Evolutionary conservation across 1,140 invertebrate genomes (phyloP).

Genomic region (Ceratina calcarata): DNA sequence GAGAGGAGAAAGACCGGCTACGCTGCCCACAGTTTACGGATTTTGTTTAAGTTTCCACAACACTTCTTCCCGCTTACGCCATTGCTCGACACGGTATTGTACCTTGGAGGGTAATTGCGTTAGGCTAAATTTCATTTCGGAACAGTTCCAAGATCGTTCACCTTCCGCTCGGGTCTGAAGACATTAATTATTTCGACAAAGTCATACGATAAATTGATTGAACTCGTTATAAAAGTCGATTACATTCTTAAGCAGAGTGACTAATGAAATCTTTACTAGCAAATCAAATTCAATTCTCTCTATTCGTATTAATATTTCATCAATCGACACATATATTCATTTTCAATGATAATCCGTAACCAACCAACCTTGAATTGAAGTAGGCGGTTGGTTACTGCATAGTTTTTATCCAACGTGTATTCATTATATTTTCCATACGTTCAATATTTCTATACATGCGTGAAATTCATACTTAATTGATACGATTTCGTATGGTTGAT

Average conservation of each 20-base stretch:
- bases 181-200: constrained; percentile 5
- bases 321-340: too few relatives aligned
- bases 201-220: too few relatives aligned
- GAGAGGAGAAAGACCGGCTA: background rate
- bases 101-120: constrained; percentile 2
- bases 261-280: constrained; percentile 21
- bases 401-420: too few relatives aligned
- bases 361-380: too few relatives aligned
- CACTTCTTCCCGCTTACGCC: background rate
- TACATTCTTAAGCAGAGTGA: background rate
- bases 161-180: background rate
- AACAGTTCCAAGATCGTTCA: background rate
- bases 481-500: too few relatives aligned
- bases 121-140: constrained; percentile 7
- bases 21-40: background rate
- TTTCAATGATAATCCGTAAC: too few relatives aligned
- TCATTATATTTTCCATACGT: too few relatives aligned
- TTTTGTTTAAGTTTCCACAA: background rate
- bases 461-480: too few relatives aligned
- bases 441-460: too few relatives aligned
- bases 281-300: background rate
- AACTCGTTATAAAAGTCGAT: background rate
- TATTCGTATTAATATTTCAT: too few relatives aligned
- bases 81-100: background rate
- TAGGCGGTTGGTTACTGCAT: too few relatives aligned